Evolutionary conservation across 2,888 invertebrate genomes (phyloP).

Genomic region (Synanthedon formicaeformis): DNA sequence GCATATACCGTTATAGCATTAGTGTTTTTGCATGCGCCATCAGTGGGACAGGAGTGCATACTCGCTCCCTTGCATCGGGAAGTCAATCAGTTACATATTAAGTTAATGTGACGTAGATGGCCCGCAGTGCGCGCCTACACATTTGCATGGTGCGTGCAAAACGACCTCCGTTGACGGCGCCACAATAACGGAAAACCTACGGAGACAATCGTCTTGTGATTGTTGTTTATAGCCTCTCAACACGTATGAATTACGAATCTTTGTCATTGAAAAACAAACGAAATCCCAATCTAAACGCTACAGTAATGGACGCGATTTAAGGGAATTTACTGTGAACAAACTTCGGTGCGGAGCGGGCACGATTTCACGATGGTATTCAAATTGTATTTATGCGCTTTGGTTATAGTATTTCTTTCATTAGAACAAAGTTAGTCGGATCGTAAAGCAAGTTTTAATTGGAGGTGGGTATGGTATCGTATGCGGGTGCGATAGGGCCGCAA

Average conservation of each 20-base stretch:
- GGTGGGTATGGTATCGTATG: constrained; percentile 12
- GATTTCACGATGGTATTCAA: constrained; percentile 7
- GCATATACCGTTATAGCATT: constrained; percentile 53
- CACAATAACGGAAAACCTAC: constrained; percentile 32
- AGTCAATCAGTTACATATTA: constrained; percentile 68
- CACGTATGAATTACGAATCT: not conserved
- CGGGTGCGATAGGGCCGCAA: constrained; percentile 26
- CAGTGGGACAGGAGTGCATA: constrained; percentile 54
- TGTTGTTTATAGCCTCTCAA: constrained; percentile 22
- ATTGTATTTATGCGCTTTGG: not conserved
- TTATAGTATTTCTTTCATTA: constrained; percentile 27
- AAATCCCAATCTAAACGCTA: too few species aligned
- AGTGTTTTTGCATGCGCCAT: constrained; percentile 61
- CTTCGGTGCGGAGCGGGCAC: constrained; percentile 11
- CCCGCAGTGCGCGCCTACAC: constrained; percentile 33
- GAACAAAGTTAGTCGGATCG: constrained; percentile 29
- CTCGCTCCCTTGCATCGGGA: constrained; percentile 40
- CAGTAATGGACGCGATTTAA: not conserved
- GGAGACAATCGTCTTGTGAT: constrained; percentile 39
- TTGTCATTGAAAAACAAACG: not conserved
- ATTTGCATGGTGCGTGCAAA: constrained; percentile 47
- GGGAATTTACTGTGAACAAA: too few species aligned
- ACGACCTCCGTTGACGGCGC: constrained; percentile 25
- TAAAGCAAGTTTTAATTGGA: constrained; percentile 55
- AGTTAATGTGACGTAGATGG: constrained; percentile 61